Base-by-base conservation (phyloP, 2,113 vertebrate species). In the Prunella himalayana region DNA sequence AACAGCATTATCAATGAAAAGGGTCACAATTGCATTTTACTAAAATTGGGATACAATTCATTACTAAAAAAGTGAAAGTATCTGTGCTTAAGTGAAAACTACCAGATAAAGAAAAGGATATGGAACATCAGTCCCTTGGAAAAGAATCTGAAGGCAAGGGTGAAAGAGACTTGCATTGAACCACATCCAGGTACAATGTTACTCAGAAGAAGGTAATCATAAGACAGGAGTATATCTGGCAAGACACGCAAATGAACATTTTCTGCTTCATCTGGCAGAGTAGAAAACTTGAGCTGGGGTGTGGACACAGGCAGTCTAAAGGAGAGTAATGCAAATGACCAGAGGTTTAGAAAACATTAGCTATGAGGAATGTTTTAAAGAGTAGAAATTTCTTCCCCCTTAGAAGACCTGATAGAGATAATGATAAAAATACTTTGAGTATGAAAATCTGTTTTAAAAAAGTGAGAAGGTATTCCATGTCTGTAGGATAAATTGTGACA, bases 281-380 rank as follows among this genome's bases (percentile, higher is more conserved):
- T 6, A 41, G 47, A 85, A 82, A 44, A 50, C 12, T 51, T 0
- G 0, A 66, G 8, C 7, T 75, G 14, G 15, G 15, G 7, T 66
- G 11, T 28, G 44, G 10, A 5, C 13, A 23, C 13, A 14, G 21
- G 9, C 27, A 56, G 11, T 56, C n/a, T 72, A 31, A 68, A 76
- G 35, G 16, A 86, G 45, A 79, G 1, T 6, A 85, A 10, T 28
- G 2, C 9, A 66, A 82, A 66, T 41, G 11, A 54, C 7, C 3
- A 39, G 33, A 54, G 7, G 23, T 79, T 88, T 70, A 42, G n/a
- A 79, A 82, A 66, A 66, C 8, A 8, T 41, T 6, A 53, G 41
- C 33, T 57, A 9, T 79, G 47, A 82, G 10, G 9, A 81, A 37
- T n/a, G 19, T 70, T 37, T 63, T 25, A 71, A 75, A 50, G 27